These are phyloP conservation scores for Aulostomus chinensis DNA, from an alignment of 2,797 vertebrate genomes.

Conservation along the genomic window DNA sequence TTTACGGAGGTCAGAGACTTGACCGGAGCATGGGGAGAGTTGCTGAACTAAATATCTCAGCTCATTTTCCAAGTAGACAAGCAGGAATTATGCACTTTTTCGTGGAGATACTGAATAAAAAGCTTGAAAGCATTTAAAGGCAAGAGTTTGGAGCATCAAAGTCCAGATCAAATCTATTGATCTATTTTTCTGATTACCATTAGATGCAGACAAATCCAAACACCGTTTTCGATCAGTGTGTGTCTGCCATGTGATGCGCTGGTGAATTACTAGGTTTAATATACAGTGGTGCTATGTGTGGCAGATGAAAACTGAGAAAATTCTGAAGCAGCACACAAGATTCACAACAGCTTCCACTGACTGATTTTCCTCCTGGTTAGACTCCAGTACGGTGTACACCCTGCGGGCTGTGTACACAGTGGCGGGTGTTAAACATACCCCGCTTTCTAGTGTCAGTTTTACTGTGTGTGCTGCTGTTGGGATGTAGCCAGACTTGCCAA, in stretches of 20 bases:
- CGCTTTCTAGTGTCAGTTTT: constrained; percentile 68
- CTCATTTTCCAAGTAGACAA: constrained; percentile 43
- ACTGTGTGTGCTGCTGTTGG: constrained; percentile 53
- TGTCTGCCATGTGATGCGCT: constrained; percentile 34
- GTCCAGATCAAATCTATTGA: constrained; percentile 67
- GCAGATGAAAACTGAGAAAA: no score
- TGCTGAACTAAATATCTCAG: constrained; percentile 73
- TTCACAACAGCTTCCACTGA: constrained; percentile 62
- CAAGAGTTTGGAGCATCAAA: constrained; percentile 70
- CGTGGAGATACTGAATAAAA: constrained; percentile 56
- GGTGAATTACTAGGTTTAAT: constrained; percentile 18
- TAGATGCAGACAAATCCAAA: constrained; percentile 71
- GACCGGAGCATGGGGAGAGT: no score
- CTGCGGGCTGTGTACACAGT: constrained; percentile 65
- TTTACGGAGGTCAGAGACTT: constrained; percentile 66
- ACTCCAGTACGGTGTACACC: constrained; percentile 52
- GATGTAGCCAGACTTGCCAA: constrained; percentile 61
- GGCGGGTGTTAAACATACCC: constrained; percentile 68
- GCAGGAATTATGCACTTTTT: constrained; percentile 65
- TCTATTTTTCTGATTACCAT: constrained; percentile 70
- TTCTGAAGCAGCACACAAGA: no score
- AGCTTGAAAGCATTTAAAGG: constrained; percentile 68
- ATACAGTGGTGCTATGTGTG: neutral
- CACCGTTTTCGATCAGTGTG: constrained; percentile 44
- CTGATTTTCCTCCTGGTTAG: constrained; percentile 62